Percentiles rank a stretch among this genome's conserved stretches.
These are phyloP conservation scores for Scomber japonicus DNA, from an alignment of 2,113 vertebrate species.

Conservation along the genomic window DNA sequence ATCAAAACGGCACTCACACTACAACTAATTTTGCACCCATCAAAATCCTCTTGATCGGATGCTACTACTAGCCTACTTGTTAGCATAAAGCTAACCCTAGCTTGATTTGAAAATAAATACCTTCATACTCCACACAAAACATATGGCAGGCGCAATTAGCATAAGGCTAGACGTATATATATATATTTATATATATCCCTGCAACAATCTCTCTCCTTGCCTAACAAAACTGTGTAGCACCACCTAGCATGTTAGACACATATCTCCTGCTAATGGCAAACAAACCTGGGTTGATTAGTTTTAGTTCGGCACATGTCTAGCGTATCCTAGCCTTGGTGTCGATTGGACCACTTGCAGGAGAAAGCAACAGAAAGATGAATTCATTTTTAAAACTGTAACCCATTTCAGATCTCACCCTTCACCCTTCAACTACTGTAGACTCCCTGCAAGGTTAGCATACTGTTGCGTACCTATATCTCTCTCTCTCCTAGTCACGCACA, in stretches of 20 bases:
- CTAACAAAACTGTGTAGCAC: constrained; percentile 32
- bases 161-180: constrained; percentile 61
- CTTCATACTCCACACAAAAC: constrained; percentile 33
- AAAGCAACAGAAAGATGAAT: background rate
- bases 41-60: background rate
- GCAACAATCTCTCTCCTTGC: constrained; percentile 38
- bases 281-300: constrained; percentile 14
- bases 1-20: constrained; percentile 59
- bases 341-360: background rate
- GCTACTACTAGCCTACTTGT: background rate
- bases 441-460: constrained; percentile 5
- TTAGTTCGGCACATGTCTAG: background rate
- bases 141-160: constrained; percentile 59
- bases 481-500: constrained; percentile 10
- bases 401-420: background rate
- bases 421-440: background rate
- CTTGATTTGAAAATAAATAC: constrained; percentile 15
- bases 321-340: constrained; percentile 3
- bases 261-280: background rate
- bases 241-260: constrained; percentile 19
- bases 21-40: constrained; percentile 18
- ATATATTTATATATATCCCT: no score
- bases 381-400: background rate
- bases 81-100: constrained; percentile 5
- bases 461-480: background rate